Conservation (phyloP, 2,888 invertebrate species). For the Malthinus flaveolus region DNA sequence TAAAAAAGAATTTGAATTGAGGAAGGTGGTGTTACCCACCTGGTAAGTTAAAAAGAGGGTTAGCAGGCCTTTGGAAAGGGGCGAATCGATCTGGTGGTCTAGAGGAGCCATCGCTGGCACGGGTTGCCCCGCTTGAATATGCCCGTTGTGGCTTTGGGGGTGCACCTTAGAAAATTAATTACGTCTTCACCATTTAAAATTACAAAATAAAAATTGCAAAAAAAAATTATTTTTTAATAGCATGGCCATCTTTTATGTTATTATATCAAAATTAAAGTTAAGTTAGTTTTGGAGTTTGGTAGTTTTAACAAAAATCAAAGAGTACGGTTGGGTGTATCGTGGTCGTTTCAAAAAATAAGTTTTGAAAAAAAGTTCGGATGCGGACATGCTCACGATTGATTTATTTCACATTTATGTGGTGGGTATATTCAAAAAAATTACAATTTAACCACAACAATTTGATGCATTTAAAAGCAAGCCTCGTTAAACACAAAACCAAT, state of each 20-base stretch:
- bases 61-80: slow-evolving; percentile 54
- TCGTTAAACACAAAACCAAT: background rate
- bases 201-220: too few relatives aligned
- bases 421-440: background rate
- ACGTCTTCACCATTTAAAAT: slow-evolving; percentile 7
- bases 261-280: too few relatives aligned
- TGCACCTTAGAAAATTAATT: slow-evolving; percentile 50
- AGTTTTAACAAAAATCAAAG: too few relatives aligned
- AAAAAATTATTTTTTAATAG: background rate
- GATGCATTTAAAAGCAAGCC: slow-evolving; percentile 46
- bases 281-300: too few relatives aligned
- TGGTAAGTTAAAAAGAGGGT: slow-evolving; percentile 61
- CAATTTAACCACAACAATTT: slow-evolving; percentile 26
- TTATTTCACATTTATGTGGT: background rate
- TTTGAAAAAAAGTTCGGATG: background rate
- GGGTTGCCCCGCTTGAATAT: slow-evolving; percentile 55
- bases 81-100: slow-evolving; percentile 52
- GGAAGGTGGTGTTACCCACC: slow-evolving; percentile 56
- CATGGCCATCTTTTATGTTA: background rate
- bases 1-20: slow-evolving; percentile 3
- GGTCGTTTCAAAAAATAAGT: too few relatives aligned
- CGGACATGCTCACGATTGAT: slow-evolving; percentile 1
- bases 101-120: slow-evolving; percentile 52
- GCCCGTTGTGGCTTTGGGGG: slow-evolving; percentile 65
- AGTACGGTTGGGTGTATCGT: too few relatives aligned